Base-by-base conservation (phyloP, 2,888 invertebrate genomes). In the Agrilus mali region DNA sequence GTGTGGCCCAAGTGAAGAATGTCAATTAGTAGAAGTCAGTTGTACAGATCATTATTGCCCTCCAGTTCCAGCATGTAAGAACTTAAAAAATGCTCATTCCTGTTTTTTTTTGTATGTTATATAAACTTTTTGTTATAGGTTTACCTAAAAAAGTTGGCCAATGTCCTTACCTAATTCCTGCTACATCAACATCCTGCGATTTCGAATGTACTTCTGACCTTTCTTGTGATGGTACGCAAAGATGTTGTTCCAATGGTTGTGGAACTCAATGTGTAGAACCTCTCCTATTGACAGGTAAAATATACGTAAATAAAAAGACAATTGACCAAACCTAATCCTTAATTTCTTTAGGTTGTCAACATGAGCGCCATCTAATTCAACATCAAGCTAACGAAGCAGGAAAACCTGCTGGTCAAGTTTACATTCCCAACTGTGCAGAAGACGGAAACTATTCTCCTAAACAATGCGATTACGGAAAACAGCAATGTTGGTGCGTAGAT, bases 201-300 rank as follows among this genome's bases (percentile, higher is more conserved):
- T 78, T 83, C 59, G 78, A 83, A 56, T 89, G 89, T 52, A 77
- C 78, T 42, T 77, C 78, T 0, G 88, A 89, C 64, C 73, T 78
- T 13, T 81, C 86, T 51, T 89, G 89, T 56, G 77, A 75, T 2
- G 74, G 77, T 0, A 70, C 71, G 0, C 73, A 76, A 45, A 80
- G 86, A 46, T 89, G 89, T 64, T 89, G 89, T 59, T 85, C 86
- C 1, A 89, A 87, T 36, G 89, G 89, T 17, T 89, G 89, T 58
- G 88, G 88, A 0, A 87, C 88, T 0, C 81, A 83, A 53, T 88
- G 89, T 60, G 77, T 82, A 0, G 70, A 76, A 36, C 81, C 86
- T 0, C 73, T 84, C 33, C 72, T 85, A 51, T 78, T 82, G 52
- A 82, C 86, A 43, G 63, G 63, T 63, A 55, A 45, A 38, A 17